Conservation (phyloP, 2,888 invertebrate species). For the Pachliopta kotzebuea region DNA sequence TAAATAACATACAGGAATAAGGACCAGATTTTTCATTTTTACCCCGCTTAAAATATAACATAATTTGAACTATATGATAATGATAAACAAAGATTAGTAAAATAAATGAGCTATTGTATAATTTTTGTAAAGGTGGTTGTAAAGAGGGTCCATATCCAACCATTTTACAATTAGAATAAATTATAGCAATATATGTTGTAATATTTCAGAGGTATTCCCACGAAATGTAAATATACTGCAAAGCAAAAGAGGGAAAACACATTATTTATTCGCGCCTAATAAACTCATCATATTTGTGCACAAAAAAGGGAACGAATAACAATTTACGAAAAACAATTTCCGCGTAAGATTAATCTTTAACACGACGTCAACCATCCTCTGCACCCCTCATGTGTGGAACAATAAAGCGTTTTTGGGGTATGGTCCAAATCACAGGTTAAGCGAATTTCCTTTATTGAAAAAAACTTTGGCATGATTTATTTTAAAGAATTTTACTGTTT, state of each 20-base stretch:
- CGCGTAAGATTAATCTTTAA: slow-evolving; percentile 67
- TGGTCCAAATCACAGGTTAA: slow-evolving; percentile 29
- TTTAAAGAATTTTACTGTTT: no score
- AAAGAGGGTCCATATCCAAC: no score
- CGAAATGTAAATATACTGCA: neutral
- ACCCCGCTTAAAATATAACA: no score
- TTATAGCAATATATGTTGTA: no score
- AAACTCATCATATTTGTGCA: slow-evolving; percentile 22
- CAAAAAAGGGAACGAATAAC: slow-evolving; percentile 37
- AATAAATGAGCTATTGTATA: no score
- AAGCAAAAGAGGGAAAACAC: neutral
- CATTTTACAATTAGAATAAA: no score
- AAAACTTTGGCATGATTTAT: neutral
- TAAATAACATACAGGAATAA: no score
- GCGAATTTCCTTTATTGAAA: neutral
- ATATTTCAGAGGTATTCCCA: neutral
- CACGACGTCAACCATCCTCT: slow-evolving; percentile 47
- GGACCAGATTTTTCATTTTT: no score
- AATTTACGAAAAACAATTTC: slow-evolving; percentile 56
- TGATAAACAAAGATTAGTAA: no score
- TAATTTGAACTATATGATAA: no score
- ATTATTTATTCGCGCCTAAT: slow-evolving; percentile 23
- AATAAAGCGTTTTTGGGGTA: slow-evolving; percentile 38
- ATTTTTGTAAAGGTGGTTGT: no score
- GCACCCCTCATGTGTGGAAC: slow-evolving; percentile 42